A percentile compares a stretch with the other conserved stretches of the same genome.
phyloP scores from a whole-genome alignment of 2,113 vertebrate genomes.

The Trichomycterus rosablanca region DNA sequence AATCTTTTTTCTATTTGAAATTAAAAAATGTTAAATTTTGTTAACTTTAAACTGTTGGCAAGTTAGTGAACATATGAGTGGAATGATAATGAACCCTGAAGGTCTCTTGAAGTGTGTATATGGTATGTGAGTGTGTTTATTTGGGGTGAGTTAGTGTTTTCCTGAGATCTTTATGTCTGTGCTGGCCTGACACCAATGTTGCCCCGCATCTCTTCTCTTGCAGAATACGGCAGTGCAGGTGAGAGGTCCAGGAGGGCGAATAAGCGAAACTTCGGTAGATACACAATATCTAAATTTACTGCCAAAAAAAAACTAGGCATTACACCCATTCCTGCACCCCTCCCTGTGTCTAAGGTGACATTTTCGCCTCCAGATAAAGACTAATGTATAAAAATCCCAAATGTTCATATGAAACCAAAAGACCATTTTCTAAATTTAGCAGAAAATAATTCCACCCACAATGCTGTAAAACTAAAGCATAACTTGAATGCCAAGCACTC shows the following conservation, averaged over 20 bases:
- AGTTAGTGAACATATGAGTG: constrained; percentile 70
- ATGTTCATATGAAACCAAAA: constrained; percentile 12
- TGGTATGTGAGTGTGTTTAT: constrained; percentile 15
- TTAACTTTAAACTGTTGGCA: constrained; percentile 55
- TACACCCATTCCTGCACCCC: constrained; percentile 62
- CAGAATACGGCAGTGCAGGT: constrained; percentile 80
- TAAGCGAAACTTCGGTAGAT: constrained; percentile 79
- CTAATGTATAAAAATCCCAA: constrained; percentile 2
- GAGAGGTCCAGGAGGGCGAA: constrained; percentile 78
- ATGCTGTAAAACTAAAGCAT: constrained; percentile 10
- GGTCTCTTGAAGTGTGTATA: constrained; percentile 38
- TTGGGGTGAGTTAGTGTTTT: constrained; percentile 43
- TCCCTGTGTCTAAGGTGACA: constrained; percentile 47
- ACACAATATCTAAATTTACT: constrained; percentile 58
- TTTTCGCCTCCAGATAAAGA: constrained; percentile 26
- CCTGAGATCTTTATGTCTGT: constrained; percentile 67
- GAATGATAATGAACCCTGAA: constrained; percentile 55
- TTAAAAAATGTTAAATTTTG: neutral
- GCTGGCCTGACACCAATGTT: constrained; percentile 73
- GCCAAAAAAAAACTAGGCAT: constrained; percentile 44
- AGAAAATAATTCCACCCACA: constrained; percentile 20
- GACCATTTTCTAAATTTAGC: constrained; percentile 6
- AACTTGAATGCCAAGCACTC: neutral
- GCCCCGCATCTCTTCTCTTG: constrained; percentile 75
- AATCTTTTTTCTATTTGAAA: constrained; percentile 45